Percentiles rank a stretch among this genome's conserved stretches.
These are phyloP conservation scores for Lochmaea crataegi DNA, from an alignment of 2,888 invertebrate genomes.

Conservation along the genomic window DNA sequence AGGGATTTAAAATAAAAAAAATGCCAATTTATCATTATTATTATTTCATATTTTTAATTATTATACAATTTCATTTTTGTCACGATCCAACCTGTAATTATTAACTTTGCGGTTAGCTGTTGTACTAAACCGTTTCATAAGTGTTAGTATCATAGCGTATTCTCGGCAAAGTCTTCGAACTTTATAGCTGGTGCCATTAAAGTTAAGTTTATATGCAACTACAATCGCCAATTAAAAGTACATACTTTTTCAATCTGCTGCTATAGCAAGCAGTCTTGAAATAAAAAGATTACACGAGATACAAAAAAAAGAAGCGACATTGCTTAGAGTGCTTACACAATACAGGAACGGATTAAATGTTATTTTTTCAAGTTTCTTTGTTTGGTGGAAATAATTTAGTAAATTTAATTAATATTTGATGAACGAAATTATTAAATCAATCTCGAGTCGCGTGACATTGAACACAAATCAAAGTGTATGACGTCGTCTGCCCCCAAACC, in stretches of 20 bases:
- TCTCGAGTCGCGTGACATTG: too few relatives aligned
- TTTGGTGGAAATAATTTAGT: too few relatives aligned
- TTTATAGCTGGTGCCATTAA: conserved; percentile 10
- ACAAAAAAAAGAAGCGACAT: conserved; percentile 9
- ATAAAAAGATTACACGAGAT: not conserved
- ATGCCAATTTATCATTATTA: not conserved
- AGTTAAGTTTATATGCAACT: conserved; percentile 12
- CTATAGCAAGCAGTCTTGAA: conserved; percentile 9
- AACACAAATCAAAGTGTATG: too few relatives aligned
- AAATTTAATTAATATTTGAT: too few relatives aligned
- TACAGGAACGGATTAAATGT: not conserved
- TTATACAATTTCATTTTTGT: not conserved
- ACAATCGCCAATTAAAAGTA: conserved; percentile 22
- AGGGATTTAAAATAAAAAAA: too few relatives aligned
- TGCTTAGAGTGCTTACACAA: not conserved
- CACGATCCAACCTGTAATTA: too few relatives aligned
- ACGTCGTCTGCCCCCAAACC: too few relatives aligned
- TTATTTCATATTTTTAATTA: not conserved
- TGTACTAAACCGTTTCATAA: not conserved
- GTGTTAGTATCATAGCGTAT: not conserved
- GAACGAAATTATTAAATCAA: too few relatives aligned
- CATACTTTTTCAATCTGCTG: conserved; percentile 17
- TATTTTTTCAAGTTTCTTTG: too few relatives aligned
- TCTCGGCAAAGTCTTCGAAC: not conserved
- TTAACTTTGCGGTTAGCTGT: too few relatives aligned